These are phyloP conservation scores for Hemibagrus guttatus DNA, from an alignment of 2,797 vertebrate genomes.

Conservation along the genomic window DNA sequence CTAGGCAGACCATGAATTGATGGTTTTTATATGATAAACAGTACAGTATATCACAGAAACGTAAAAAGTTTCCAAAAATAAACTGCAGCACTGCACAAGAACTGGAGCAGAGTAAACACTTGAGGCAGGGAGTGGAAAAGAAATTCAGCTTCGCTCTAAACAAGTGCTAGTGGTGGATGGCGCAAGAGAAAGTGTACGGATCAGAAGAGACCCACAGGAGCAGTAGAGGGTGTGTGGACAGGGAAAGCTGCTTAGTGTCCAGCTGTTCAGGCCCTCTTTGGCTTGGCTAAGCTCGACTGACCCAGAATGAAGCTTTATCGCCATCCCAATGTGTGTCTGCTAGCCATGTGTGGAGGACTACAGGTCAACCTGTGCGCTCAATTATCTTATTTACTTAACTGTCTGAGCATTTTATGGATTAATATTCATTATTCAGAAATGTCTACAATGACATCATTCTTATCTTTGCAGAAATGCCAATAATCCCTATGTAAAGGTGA, in stretches of 20 bases:
- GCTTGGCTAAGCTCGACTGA: slow-evolving; percentile 40
- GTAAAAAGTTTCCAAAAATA: background rate
- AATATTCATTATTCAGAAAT: slow-evolving; percentile 65
- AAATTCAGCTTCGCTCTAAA: slow-evolving; percentile 15
- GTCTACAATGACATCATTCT: slow-evolving; percentile 50
- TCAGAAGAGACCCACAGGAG: slow-evolving; percentile 54
- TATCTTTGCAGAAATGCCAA: slow-evolving; percentile 17
- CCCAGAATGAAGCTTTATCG: slow-evolving; percentile 50
- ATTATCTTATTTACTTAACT: slow-evolving; percentile 38
- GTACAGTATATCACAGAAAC: background rate
- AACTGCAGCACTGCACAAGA: background rate
- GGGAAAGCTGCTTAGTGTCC: slow-evolving; percentile 79
- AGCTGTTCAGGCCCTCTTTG: slow-evolving; percentile 70
- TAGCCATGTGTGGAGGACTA: background rate
- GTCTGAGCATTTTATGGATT: slow-evolving; percentile 60
- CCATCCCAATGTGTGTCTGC: background rate
- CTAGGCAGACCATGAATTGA: too few relatives aligned
- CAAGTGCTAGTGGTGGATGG: slow-evolving; percentile 19
- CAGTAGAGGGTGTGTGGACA: slow-evolving; percentile 56
- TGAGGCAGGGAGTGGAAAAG: background rate
- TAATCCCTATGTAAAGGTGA: slow-evolving; percentile 26
- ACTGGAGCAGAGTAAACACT: slow-evolving; percentile 17
- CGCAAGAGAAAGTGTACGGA: slow-evolving; percentile 48
- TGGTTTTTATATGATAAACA: background rate
- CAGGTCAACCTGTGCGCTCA: background rate